Conservation (phyloP, 2,113 vertebrate species). For the Orycteropus afer region DNA sequence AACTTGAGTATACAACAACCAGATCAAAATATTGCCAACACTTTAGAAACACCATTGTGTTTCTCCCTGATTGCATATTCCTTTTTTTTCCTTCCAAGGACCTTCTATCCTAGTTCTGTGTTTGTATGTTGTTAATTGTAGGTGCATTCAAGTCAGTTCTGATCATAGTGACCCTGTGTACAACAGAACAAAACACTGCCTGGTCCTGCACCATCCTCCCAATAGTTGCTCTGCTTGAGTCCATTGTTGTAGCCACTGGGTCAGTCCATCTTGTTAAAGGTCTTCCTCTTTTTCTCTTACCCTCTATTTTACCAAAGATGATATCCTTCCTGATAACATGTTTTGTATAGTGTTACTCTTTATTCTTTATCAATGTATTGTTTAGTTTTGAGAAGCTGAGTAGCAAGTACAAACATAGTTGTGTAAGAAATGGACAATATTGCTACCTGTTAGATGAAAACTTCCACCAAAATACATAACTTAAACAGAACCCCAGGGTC, state of each 20-base stretch:
- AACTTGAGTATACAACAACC: not conserved
- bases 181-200: not conserved
- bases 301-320: no score
- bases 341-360: no score
- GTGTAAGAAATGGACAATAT: not conserved
- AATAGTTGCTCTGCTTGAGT: no score
- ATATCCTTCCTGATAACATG: no score
- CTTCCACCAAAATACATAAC: not conserved
- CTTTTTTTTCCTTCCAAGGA: not conserved
- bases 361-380: not conserved
- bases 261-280: no score
- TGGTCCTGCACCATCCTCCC: no score
- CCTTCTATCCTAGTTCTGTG: not conserved
- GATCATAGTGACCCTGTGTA: not conserved
- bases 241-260: no score
- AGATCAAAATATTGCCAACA: not conserved
- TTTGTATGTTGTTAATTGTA: not conserved
- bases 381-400: constrained; percentile 1
- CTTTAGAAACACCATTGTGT: not conserved
- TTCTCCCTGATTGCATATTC: not conserved
- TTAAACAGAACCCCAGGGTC: not conserved
- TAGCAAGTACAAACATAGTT: not conserved
- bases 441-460: not conserved
- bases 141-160: not conserved
- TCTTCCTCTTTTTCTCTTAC: no score